These are phyloP conservation scores for Platyscapa corneri DNA, from an alignment of 1,140 invertebrate species.

Conservation along the genomic window DNA sequence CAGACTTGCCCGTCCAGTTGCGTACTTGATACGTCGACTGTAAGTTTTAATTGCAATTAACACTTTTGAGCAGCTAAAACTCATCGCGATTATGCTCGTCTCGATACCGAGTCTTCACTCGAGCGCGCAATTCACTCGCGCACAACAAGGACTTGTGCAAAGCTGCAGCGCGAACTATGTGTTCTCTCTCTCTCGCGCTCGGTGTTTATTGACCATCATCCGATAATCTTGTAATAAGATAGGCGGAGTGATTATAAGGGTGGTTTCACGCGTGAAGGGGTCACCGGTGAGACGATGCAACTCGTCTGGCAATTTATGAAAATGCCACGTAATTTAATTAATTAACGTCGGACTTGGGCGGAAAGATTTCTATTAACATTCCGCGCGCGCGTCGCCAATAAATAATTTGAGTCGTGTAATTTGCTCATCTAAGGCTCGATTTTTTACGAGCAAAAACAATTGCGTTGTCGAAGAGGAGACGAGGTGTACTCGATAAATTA, in stretches of 20 bases:
- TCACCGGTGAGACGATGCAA: neutral
- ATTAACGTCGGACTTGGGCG: neutral
- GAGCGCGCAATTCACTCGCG: neutral
- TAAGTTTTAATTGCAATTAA: slow-evolving; percentile 8
- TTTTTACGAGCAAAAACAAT: neutral
- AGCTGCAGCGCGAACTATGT: neutral
- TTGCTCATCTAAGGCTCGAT: neutral
- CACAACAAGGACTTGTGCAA: neutral
- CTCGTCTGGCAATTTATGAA: slow-evolving; percentile 35
- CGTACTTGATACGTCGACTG: neutral
- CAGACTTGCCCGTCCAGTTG: neutral
- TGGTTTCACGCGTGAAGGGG: neutral
- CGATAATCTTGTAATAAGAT: slow-evolving; percentile 50
- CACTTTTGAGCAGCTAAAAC: slow-evolving; percentile 17
- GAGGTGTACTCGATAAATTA: no score
- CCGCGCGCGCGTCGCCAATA: neutral
- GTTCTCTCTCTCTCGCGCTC: neutral
- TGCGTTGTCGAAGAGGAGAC: no score
- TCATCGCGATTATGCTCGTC: neutral
- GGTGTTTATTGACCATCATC: slow-evolving; percentile 22
- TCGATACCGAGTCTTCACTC: neutral
- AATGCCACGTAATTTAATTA: slow-evolving; percentile 31
- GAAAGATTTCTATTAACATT: slow-evolving; percentile 44
- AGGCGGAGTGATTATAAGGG: slow-evolving; percentile 10
- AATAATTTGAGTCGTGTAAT: slow-evolving; percentile 42